Evolutionary conservation across 2,113 vertebrate genomes (phyloP), one percentile per base, ranked within the genome.

Genomic region (Strigops habroptila): DNA sequence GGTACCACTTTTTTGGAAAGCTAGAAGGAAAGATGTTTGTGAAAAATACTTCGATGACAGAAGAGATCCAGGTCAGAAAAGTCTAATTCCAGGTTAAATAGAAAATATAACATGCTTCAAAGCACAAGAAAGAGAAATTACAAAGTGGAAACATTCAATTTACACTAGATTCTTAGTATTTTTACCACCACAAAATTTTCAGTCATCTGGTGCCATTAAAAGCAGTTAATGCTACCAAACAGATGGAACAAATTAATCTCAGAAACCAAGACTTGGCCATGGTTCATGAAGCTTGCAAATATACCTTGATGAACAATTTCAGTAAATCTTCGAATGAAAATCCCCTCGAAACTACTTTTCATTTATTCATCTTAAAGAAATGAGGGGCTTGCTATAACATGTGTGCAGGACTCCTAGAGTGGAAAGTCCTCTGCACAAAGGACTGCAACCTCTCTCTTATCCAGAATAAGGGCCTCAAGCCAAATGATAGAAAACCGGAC

Each of bases 41-140:
- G 31, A 53, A 92, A 91, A 91, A 60, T 35, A 60, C 18, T 80
- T 67, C 21, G 51, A 77, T 49, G 81, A 88, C 7, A 62, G 30
- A 79, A 88, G 31, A n/a, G 53, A 81, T 88, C 37, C 25, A 53
- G n/a, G 67, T 60, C 63, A 90, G 77, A 71, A 75, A 86, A 93
- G 70, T 59, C 93, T 90, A 37, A 87, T 78, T 68, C 55, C 71
- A 88, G n/a, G n/a, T 74, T 93, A 95, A 81, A 88, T 3, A 75
- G 62, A 96, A 96, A 68, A 57, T 15, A 27, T 28, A 92, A 70
- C 37, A n/a, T 70, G 44, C 77, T 82, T 95, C 82, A 96, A 95
- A 95, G 71, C 68, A 91, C 31, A 82, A 88, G 55, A 82, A 35
- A 79, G 22, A 89, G 79, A 62, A 91, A 77, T 62, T 64, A 43